Conservation (phyloP, 2,113 vertebrate genomes). For the Syngnathus scovelli region DNA sequence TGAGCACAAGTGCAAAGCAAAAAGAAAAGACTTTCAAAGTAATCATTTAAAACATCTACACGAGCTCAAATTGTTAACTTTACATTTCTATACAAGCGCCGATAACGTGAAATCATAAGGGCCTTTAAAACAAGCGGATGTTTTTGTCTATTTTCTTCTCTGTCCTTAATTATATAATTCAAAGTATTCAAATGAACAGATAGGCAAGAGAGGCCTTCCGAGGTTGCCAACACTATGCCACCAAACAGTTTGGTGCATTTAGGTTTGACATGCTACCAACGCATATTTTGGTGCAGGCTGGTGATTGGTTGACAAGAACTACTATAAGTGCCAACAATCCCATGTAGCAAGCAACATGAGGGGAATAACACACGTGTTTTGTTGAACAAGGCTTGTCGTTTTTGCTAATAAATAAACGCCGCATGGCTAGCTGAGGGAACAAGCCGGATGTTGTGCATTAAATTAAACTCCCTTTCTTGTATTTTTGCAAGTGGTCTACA, state of each 20-base stretch:
- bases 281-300: neutral
- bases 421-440: too few relatives aligned
- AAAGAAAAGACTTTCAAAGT: conserved; percentile 10
- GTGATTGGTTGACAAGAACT: neutral
- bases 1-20: neutral
- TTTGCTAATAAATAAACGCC: too few relatives aligned
- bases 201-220: conserved; percentile 4
- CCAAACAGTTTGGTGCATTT: neutral
- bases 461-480: too few relatives aligned
- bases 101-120: conserved; percentile 15
- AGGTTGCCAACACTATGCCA: neutral
- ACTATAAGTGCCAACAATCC: neutral
- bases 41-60: conserved; percentile 11
- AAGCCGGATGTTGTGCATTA: too few relatives aligned
- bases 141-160: conserved; percentile 14
- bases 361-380: neutral
- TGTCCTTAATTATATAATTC: conserved; percentile 15
- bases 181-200: conserved; percentile 20
- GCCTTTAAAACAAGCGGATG: conserved; percentile 2
- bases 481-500: neutral
- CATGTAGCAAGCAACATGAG: neutral
- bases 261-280: neutral
- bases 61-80: conserved; percentile 19
- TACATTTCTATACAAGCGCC: conserved; percentile 44
- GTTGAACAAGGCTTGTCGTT: too few relatives aligned